Base-by-base conservation (phyloP, 1,140 invertebrate genomes). In the Capitella teleta region DNA sequence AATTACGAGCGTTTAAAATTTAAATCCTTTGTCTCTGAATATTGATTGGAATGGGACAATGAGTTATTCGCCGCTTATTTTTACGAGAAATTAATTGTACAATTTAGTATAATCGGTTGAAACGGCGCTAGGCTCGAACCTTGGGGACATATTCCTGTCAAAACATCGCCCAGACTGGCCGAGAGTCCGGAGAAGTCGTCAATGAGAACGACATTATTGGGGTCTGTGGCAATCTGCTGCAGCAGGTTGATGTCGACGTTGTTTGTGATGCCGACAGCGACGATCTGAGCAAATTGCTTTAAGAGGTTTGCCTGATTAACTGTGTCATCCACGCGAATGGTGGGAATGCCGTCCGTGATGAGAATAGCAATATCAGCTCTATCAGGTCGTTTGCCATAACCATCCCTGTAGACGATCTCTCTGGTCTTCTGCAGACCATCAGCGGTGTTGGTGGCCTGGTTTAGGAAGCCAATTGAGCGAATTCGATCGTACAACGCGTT, bases 381-480 rank as follows among this genome's bases (percentile, higher is more conserved):
- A 5, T 10, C 26, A 0, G 25, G 3, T 1, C 52, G 36, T 26
- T 53, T 47, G 14, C 52, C 52, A 24, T 37, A 23, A 10, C 5
- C 18, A 21, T 28, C 21, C 18, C 38, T 53, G 52, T 49, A 53
- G 32, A 28, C 26, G n/a, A 23, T 30, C 16, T 23, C 44, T 19
- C 52, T 38, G 16, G 28, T 40, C 6, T 28, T 24, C n/a, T 28
- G 12, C 3, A 43, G 38, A 8, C 25, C 37, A 0, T 21, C 49
- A 14, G 38, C 38, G 5, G 45, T 47, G 32, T 51, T 43, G 16
- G 49, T 30, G 26, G 16, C 28, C 1, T 12, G 5, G 40, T 24
- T 23, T 19, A 26, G 5, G 18, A 23, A 24, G 14, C 25, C 19
- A 26, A 30, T 23, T 12, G 18, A 12, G 3, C 19, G 14, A 23